Evolutionary conservation across 2,888 invertebrate species (phyloP), one percentile per base, ranked within the genome.

Genomic region (Rugalucina vietnamica): DNA sequence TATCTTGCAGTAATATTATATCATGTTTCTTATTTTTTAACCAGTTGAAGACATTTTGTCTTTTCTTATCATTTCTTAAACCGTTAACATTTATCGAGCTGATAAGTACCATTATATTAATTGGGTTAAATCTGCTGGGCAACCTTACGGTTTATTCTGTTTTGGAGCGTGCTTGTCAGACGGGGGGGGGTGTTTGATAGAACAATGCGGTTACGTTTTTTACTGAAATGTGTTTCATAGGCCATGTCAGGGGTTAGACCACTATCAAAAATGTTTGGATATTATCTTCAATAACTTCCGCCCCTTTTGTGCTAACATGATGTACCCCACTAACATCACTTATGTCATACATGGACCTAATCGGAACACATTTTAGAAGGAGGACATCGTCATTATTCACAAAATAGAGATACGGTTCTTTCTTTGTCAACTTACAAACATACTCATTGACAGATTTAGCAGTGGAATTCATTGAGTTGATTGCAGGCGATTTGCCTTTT

Each of bases 11-110:
- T 0, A 65, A 43, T 34, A 43, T 37, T 14, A 76, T 8, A 27
- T 69, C 76, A 39, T 37, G 36, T 12, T 37, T 43, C 29, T 76
- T 76, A n/a, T 29, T 18, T 76, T 69, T 69, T 12, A 70, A 21
- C 70, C 70, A 70, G 34, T 70, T 70, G 29, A 70, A 70, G 4
- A 70, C 70, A 10, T 18, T 21, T 32, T 18, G 21, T 14, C 70
- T 5, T 70, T 70, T 70, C 5, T 32, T 32, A 32, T 70, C 29
- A 70, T 70, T 70, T 70, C 70, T 29, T 14, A 70, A 29, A 12
- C 70, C 70, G 29, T 70, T 70, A 12, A 27, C 34, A 34, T 70
- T 70, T 32, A 70, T 32, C 3, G 70, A 70, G 8, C 18, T 32
- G 21, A 70, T 34, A 5, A 32, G 14, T 4, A 70, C 21, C 70